These are phyloP conservation scores for Phodopus roborovskii DNA, from an alignment of 2,113 vertebrate genomes.

Conservation along the genomic window DNA sequence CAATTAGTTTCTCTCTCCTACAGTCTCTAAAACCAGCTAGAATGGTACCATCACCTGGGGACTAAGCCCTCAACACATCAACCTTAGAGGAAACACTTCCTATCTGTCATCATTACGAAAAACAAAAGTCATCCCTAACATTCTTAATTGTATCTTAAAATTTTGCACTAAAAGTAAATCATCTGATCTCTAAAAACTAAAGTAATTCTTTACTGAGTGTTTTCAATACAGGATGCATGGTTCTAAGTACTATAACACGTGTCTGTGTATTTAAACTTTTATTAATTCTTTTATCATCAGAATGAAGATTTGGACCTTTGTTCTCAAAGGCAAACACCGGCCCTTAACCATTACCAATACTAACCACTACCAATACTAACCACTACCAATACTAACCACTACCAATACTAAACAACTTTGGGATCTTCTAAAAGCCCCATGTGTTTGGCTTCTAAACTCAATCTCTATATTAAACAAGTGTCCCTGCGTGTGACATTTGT, in stretches of 20 bases:
- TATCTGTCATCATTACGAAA: not conserved
- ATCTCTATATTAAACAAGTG: not conserved
- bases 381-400: not conserved
- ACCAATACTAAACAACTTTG: not conserved
- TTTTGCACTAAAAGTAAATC: conserved; percentile 49
- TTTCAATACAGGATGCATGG: not conserved
- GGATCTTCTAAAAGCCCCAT: not conserved
- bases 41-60: not conserved
- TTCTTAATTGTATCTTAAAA: not conserved
- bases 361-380: too few species aligned
- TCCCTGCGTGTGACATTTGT: not conserved
- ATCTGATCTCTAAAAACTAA: not conserved
- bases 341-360: not conserved
- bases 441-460: not conserved
- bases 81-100: not conserved
- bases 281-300: too few species aligned
- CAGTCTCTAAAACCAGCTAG: not conserved
- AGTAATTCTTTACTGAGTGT: not conserved
- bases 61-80: not conserved
- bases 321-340: not conserved
- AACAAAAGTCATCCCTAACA: not conserved
- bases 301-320: not conserved
- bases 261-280: not conserved
- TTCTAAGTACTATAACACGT: not conserved
- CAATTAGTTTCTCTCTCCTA: not conserved